Base-by-base conservation (phyloP, 2,797 vertebrate genomes). In the Sebastes jordani region DNA sequence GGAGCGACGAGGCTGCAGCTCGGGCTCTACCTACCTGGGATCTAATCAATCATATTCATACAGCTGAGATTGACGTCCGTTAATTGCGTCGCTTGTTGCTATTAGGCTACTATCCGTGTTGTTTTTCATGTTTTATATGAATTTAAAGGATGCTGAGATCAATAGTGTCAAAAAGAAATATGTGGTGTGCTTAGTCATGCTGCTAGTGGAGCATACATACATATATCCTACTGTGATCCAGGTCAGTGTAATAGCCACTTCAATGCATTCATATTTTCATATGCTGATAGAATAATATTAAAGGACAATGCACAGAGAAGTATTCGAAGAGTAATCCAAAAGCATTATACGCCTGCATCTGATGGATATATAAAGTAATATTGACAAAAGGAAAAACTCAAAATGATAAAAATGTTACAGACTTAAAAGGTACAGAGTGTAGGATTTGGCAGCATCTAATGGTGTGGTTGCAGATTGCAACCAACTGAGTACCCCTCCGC, bases 31-130 rank as follows among this genome's bases (percentile, higher is more conserved):
- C 7, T 38, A 42, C 32, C 30, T 27, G 25, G 58, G 68, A 81
- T 73, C 66, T 72, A 65, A 88, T 83, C 75, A 30, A 80, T 91
- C 74, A 71, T 25, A 67, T 72, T 61, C 56, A 56, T 59, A 38
- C 68, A 77, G 68, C 32, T 65, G 16, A 71, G 32, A 58, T 20
- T 13, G 52, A 71, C 7, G 11, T 55, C 18, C 20, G n/a, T 63
- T 58, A 70, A 34, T 55, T 11, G 54, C 36, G 59, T 59, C 36
- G 14, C 14, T 52, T 32, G 46, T 64, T 11, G 4, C 56, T 46
- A 46, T 71, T 55, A 69, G 61, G 30, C 20, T 38, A 58, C 16
- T 46, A 25, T 11, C 36, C 3, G 6, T 66, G 63, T n/a, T 58
- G 62, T n/a, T 65, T 74, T 58, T 46, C 23, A 52, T 14, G 30